These are phyloP conservation scores for Dynastes hyllus DNA, from an alignment of 2,888 invertebrate genomes.

Conservation along the genomic window DNA sequence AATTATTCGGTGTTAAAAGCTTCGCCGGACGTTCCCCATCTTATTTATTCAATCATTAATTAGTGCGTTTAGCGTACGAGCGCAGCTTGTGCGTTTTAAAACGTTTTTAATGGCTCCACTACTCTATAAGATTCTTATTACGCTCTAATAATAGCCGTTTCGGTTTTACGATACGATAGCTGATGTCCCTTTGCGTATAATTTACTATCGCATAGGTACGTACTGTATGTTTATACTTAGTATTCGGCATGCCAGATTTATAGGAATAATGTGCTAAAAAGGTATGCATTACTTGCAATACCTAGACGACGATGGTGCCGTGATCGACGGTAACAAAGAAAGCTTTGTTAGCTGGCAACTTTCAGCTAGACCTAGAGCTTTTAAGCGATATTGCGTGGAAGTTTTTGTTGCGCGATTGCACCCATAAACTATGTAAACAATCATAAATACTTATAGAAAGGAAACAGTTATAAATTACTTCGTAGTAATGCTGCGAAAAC, in stretches of 20 bases:
- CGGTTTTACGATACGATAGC: slow-evolving; percentile 44
- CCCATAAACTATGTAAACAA: not conserved
- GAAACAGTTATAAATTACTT: not conserved
- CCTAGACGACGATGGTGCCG: not conserved
- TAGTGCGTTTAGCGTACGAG: slow-evolving; percentile 53
- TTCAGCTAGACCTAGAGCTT: slow-evolving; percentile 22
- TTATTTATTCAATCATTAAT: slow-evolving; percentile 56
- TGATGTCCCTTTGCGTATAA: slow-evolving; percentile 37
- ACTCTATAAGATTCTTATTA: slow-evolving; percentile 50
- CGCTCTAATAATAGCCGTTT: slow-evolving; percentile 50
- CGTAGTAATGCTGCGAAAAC: not conserved
- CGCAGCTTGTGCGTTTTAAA: slow-evolving; percentile 48
- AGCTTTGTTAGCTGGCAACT: slow-evolving; percentile 16
- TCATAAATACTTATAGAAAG: slow-evolving; percentile 13
- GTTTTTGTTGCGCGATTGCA: not conserved
- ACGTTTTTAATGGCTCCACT: slow-evolving; percentile 51
- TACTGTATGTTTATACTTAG: slow-evolving; percentile 5
- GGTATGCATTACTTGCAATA: not conserved
- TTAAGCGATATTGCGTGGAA: not conserved
- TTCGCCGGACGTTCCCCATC: slow-evolving; percentile 53
- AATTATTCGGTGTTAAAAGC: slow-evolving; percentile 58
- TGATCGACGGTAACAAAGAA: slow-evolving; percentile 12
- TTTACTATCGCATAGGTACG: slow-evolving; percentile 22
- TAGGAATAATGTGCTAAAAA: slow-evolving; percentile 27
- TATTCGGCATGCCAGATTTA: slow-evolving; percentile 36